phyloP scores from a whole-genome alignment of 2,888 invertebrate genomes.

The Hecatera dysodea region DNA sequence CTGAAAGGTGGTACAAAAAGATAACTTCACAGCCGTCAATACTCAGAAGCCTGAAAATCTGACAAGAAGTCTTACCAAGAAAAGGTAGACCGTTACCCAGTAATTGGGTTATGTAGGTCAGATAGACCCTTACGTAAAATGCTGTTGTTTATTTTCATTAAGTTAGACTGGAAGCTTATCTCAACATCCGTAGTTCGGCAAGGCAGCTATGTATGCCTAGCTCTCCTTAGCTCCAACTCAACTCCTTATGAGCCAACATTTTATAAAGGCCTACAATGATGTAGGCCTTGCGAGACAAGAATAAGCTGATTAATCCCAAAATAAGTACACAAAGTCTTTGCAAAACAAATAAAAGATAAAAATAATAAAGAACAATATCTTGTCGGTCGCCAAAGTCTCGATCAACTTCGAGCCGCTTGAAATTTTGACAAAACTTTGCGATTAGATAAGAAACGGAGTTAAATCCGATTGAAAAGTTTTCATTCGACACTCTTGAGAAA shows the following conservation, averaged over 20 bases:
- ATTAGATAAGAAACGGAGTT: constrained; percentile 84
- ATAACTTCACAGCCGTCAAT: no score
- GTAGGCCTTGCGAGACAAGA: not conserved
- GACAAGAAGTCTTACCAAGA: not conserved
- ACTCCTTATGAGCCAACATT: not conserved
- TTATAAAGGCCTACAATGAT: not conserved
- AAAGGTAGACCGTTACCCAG: no score
- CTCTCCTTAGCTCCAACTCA: no score
- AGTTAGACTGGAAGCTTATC: no score
- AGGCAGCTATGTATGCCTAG: no score
- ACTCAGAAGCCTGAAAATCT: not conserved
- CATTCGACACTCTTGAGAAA: constrained; percentile 79
- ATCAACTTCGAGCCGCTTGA: constrained; percentile 74
- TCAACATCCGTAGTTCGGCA: not conserved
- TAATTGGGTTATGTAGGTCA: no score
- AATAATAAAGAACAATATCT: constrained; percentile 58
- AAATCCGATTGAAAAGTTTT: constrained; percentile 86
- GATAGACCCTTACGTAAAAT: no score
- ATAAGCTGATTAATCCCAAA: constrained; percentile 5
- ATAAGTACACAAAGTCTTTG: constrained; percentile 6
- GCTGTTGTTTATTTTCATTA: no score
- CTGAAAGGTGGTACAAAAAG: no score
- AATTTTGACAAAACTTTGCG: constrained; percentile 84
- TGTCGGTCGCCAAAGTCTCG: constrained; percentile 63
- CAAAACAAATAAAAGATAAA: constrained; percentile 47